phyloP scores from a whole-genome alignment of 2,888 invertebrate genomes.

The Epinotia ramella region DNA sequence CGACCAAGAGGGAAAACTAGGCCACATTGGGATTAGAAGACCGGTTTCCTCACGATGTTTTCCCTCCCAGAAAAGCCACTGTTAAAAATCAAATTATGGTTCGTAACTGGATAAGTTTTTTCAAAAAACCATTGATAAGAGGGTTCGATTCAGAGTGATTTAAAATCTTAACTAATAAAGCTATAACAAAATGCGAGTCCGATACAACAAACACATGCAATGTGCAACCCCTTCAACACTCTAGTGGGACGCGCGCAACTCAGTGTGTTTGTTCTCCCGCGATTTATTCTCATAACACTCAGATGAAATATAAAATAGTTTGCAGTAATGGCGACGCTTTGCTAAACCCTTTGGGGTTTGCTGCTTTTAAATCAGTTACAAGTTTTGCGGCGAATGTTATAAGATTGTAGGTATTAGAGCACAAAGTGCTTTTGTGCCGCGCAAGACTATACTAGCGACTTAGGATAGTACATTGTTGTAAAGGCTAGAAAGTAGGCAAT shows the following conservation, averaged over 20 bases:
- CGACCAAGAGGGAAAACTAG: too few species aligned
- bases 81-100: too few species aligned
- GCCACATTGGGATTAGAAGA: too few species aligned
- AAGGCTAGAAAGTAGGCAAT: too few species aligned
- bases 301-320: constrained; percentile 44
- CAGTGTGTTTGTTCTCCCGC: constrained; percentile 60
- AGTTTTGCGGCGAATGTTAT: constrained; percentile 11
- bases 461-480: too few species aligned
- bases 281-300: constrained; percentile 71
- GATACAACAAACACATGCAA: background rate
- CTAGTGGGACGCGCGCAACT: constrained; percentile 57
- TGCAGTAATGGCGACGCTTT: constrained; percentile 39
- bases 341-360: constrained; percentile 35
- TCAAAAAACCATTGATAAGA: too few species aligned
- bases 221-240: constrained; percentile 22
- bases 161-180: too few species aligned
- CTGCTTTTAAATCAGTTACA: constrained; percentile 37
- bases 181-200: background rate
- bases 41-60: too few species aligned
- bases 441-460: background rate
- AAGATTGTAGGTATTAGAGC: background rate
- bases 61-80: too few species aligned
- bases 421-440: background rate
- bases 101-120: too few species aligned
- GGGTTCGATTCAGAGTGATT: too few species aligned